Conservation (phyloP, 1,140 invertebrate genomes). For the Aphaenogaster floridana region DNA sequence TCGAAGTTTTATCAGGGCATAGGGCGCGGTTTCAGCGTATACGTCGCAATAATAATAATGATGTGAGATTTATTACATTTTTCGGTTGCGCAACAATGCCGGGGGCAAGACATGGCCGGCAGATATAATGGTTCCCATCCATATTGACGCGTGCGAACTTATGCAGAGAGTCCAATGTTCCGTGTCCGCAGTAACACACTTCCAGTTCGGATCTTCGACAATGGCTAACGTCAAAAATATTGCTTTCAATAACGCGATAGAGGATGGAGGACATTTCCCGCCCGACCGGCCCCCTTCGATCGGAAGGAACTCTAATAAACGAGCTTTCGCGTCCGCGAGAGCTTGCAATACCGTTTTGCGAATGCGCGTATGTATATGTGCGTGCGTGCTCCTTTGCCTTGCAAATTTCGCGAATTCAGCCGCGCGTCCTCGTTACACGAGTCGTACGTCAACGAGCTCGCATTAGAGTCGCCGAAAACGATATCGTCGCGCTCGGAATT, state of each 20-base stretch:
- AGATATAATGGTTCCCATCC: slow-evolving; percentile 38
- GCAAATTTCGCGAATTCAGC: slow-evolving; percentile 59
- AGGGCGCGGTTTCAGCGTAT: slow-evolving; percentile 12
- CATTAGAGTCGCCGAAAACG: slow-evolving; percentile 31
- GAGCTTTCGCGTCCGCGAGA: slow-evolving; percentile 8
- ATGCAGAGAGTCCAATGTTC: slow-evolving; percentile 23
- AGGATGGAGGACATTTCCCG: slow-evolving; percentile 19
- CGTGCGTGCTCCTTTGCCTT: slow-evolving; percentile 54
- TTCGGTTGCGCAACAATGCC: slow-evolving; percentile 62
- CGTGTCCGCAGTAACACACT: slow-evolving; percentile 41
- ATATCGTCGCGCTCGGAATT: slow-evolving; percentile 30
- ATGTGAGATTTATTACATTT: slow-evolving; percentile 66
- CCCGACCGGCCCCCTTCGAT: slow-evolving; percentile 3
- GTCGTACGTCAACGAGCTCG: slow-evolving; percentile 54
- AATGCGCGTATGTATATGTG: too few relatives aligned
- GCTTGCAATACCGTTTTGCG: slow-evolving; percentile 5
- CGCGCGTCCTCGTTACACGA: slow-evolving; percentile 33
- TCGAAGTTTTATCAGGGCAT: slow-evolving; percentile 14
- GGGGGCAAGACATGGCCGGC: background rate
- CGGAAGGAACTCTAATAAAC: slow-evolving; percentile 62
- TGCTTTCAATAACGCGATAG: slow-evolving; percentile 61
- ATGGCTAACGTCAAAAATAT: slow-evolving; percentile 68
- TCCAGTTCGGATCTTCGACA: slow-evolving; percentile 57
- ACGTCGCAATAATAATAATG: slow-evolving; percentile 57
- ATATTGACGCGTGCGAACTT: slow-evolving; percentile 44